These are phyloP conservation scores for Coenonympha glycerion DNA, from an alignment of 2,888 invertebrate species.

Conservation along the genomic window DNA sequence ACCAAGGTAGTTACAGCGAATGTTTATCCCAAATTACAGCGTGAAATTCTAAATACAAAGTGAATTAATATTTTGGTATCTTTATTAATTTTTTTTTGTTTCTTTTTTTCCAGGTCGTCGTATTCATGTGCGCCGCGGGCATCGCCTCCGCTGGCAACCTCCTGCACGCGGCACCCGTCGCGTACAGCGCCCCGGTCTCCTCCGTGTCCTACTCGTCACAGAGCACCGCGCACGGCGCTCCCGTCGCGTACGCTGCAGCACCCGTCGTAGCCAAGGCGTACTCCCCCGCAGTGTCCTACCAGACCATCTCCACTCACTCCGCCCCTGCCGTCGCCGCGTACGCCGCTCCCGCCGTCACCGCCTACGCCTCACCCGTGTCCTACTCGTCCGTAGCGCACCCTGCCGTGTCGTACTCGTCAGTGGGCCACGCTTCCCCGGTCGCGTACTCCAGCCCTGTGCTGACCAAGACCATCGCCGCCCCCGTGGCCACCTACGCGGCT, in stretches of 20 bases:
- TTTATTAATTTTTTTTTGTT: background rate
- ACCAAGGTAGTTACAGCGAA: slow-evolving; percentile 50
- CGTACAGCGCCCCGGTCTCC: slow-evolving; percentile 73
- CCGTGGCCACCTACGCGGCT: slow-evolving; percentile 33
- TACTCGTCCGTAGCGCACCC: slow-evolving; percentile 34
- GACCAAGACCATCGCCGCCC: slow-evolving; percentile 28
- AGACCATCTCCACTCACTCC: slow-evolving; percentile 47
- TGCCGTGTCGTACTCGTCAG: slow-evolving; percentile 50
- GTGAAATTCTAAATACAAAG: background rate
- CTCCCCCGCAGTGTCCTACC: slow-evolving; percentile 43
- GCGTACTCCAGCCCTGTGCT: slow-evolving; percentile 29
- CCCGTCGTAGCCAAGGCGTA: slow-evolving; percentile 38
- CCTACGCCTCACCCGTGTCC: slow-evolving; percentile 19
- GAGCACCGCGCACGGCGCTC: slow-evolving; percentile 30
- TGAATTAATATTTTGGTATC: background rate
- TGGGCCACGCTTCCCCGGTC: slow-evolving; percentile 42
- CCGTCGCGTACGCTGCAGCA: slow-evolving; percentile 41
- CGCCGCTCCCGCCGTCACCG: slow-evolving; percentile 43
- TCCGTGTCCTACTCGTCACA: slow-evolving; percentile 45
- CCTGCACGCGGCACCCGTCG: slow-evolving; percentile 55
- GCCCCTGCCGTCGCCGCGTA: slow-evolving; percentile 11
- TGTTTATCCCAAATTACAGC: background rate
- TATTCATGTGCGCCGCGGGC: slow-evolving; percentile 76
- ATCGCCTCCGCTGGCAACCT: slow-evolving; percentile 77
- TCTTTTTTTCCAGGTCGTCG: slow-evolving; percentile 55